These are phyloP conservation scores for Phyllopteryx taeniolatus DNA, from an alignment of 2,113 vertebrate species.

Conservation along the genomic window DNA sequence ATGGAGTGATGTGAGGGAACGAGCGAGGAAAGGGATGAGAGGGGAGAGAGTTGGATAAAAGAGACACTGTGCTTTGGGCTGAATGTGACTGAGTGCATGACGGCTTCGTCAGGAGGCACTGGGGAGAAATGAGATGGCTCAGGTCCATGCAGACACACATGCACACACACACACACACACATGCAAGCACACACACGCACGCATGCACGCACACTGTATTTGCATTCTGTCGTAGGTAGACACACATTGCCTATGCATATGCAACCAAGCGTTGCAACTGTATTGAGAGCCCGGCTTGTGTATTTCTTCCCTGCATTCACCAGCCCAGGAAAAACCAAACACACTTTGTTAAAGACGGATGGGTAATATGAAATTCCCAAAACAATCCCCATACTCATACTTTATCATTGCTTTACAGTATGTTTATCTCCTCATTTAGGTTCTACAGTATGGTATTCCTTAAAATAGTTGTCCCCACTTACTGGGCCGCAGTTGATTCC, in stretches of 20 bases:
- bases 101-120: slow-evolving; percentile 54
- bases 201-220: too few relatives aligned
- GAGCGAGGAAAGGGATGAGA: slow-evolving; percentile 6
- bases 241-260: slow-evolving; percentile 24
- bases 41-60: slow-evolving; percentile 52
- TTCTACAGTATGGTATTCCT: too few relatives aligned
- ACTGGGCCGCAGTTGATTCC: too few relatives aligned
- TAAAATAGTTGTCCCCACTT: too few relatives aligned
- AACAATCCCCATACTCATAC: background rate
- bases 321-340: background rate
- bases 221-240: background rate
- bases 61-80: slow-evolving; percentile 49
- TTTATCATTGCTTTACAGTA: background rate
- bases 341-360: background rate
- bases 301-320: slow-evolving; percentile 4
- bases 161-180: background rate
- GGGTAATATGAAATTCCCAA: background rate
- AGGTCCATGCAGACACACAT: slow-evolving; percentile 28
- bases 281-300: slow-evolving; percentile 16
- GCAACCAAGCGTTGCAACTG: slow-evolving; percentile 18
- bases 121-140: slow-evolving; percentile 55
- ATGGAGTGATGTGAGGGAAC: background rate
- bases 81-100: slow-evolving; percentile 53
- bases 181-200: background rate
- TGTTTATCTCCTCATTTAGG: background rate